Percentiles rank a stretch among this genome's conserved stretches.
These are phyloP conservation scores for Zophobas atratus DNA, from an alignment of 1,140 invertebrate species.

Conservation along the genomic window DNA sequence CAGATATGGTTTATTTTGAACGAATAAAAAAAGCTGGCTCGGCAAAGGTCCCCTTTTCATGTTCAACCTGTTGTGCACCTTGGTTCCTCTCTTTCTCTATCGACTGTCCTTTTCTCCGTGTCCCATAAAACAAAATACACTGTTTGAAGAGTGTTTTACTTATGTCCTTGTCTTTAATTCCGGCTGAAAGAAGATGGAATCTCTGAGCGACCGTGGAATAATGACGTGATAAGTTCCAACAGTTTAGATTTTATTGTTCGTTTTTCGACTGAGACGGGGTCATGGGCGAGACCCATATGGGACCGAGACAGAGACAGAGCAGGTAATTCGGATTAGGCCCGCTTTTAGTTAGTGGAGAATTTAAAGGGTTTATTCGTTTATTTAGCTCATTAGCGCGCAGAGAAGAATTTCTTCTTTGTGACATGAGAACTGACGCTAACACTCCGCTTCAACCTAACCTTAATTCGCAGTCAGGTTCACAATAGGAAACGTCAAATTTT, in stretches of 20 bases:
- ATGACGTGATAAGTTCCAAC: constrained; percentile 46
- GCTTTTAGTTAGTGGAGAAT: constrained; percentile 60
- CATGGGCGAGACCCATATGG: background rate
- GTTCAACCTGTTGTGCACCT: constrained; percentile 44
- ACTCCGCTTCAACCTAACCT: too few species aligned
- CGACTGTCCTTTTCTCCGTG: constrained; percentile 18
- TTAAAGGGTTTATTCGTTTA: constrained; percentile 60
- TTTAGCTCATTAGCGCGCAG: constrained; percentile 59
- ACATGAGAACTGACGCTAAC: background rate
- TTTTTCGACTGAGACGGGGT: constrained; percentile 20
- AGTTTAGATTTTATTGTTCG: constrained; percentile 40
- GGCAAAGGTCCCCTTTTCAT: constrained; percentile 29
- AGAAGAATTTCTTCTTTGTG: constrained; percentile 40
- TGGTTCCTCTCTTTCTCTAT: constrained; percentile 23
- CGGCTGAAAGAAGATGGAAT: constrained; percentile 31
- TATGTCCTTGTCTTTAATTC: constrained; percentile 40
- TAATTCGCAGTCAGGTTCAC: too few species aligned
- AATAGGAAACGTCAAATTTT: too few species aligned
- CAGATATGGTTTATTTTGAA: constrained; percentile 39
- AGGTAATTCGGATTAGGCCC: constrained; percentile 60
- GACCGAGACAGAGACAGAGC: constrained; percentile 29
- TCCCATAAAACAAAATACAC: constrained; percentile 45
- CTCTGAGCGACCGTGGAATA: constrained; percentile 27
- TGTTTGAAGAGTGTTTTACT: constrained; percentile 46
- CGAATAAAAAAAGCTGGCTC: constrained; percentile 20